Evolutionary conservation across 2,888 invertebrate species (phyloP).

Genomic region (Drosophila quinaria): DNA sequence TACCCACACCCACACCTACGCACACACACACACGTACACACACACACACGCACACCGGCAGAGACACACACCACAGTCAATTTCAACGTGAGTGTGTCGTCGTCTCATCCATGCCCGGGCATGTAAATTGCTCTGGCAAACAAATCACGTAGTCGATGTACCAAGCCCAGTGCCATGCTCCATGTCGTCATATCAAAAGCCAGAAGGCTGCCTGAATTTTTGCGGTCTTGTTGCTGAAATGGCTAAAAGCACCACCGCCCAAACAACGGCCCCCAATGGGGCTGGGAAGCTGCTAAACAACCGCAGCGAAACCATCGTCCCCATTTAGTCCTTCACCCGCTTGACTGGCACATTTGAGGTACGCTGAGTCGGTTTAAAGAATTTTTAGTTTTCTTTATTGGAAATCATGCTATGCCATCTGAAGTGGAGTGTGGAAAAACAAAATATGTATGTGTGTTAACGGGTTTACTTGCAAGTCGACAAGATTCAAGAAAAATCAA

Average conservation of each 20-base stretch:
- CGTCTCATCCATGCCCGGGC: conserved; percentile 44
- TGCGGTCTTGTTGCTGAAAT: conserved; percentile 58
- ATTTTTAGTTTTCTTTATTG: conserved; percentile 4
- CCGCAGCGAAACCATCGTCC: conserved; percentile 37
- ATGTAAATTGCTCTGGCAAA: conserved; percentile 78
- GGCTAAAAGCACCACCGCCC: conserved; percentile 48
- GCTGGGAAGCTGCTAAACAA: conserved; percentile 33
- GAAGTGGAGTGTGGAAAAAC: neutral
- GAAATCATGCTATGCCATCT: conserved; percentile 1
- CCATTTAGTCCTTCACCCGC: conserved; percentile 2
- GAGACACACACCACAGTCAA: conserved; percentile 22
- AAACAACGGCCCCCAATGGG: conserved; percentile 5
- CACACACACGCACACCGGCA: neutral
- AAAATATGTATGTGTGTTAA: neutral
- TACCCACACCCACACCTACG: conserved; percentile 24
- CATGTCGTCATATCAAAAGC: conserved; percentile 61
- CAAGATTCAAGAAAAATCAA: neutral
- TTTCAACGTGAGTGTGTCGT: conserved; percentile 9
- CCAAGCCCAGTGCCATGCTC: conserved; percentile 52
- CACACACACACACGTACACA: neutral
- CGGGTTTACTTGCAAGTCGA: conserved; percentile 4
- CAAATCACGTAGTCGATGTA: conserved; percentile 71
- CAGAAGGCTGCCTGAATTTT: conserved; percentile 67
- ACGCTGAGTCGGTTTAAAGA: conserved; percentile 8
- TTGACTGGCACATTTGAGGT: conserved; percentile 26